Percentiles rank a stretch among this genome's conserved stretches.
Conservation (phyloP, 2,113 vertebrate species). For the Perca fluviatilis region DNA sequence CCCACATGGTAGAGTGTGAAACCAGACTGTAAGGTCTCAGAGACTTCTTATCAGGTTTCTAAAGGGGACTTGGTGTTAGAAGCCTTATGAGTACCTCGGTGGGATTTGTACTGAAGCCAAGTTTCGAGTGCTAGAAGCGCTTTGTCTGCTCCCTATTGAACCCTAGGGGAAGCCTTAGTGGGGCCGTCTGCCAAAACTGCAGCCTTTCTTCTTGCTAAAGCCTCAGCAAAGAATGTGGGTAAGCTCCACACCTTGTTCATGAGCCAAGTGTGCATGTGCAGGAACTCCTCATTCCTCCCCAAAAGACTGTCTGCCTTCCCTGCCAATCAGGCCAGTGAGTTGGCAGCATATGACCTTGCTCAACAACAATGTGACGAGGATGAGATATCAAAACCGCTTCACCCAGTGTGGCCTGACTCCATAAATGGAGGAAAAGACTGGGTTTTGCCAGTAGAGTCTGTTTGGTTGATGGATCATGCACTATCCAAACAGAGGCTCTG, state of each 20-base stretch:
- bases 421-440: slow-evolving; percentile 24
- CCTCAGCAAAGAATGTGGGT: slow-evolving; percentile 73
- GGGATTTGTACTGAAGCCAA: slow-evolving; percentile 72
- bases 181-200: slow-evolving; percentile 69
- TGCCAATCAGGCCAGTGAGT: slow-evolving; percentile 74
- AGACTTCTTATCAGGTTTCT: slow-evolving; percentile 65
- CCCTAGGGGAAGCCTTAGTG: slow-evolving; percentile 67
- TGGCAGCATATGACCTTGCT: slow-evolving; percentile 75
- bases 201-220: slow-evolving; percentile 74
- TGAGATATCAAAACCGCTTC: slow-evolving; percentile 64
- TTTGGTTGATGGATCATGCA: slow-evolving; percentile 44
- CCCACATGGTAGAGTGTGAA: slow-evolving; percentile 57
- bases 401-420: slow-evolving; percentile 50
- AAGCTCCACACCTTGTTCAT: slow-evolving; percentile 72
- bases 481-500: slow-evolving; percentile 52
- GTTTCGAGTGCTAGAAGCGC: slow-evolving; percentile 71
- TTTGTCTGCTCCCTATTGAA: slow-evolving; percentile 77
- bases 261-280: slow-evolving; percentile 78
- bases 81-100: slow-evolving; percentile 59
- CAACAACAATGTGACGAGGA: slow-evolving; percentile 69
- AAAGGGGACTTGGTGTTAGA: slow-evolving; percentile 61
- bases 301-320: slow-evolving; percentile 59
- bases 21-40: slow-evolving; percentile 51
- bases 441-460: slow-evolving; percentile 41
- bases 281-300: slow-evolving; percentile 72